Evolutionary conservation across 2,113 vertebrate species (phyloP).

Genomic region (Nyctereutes procyonoides): DNA sequence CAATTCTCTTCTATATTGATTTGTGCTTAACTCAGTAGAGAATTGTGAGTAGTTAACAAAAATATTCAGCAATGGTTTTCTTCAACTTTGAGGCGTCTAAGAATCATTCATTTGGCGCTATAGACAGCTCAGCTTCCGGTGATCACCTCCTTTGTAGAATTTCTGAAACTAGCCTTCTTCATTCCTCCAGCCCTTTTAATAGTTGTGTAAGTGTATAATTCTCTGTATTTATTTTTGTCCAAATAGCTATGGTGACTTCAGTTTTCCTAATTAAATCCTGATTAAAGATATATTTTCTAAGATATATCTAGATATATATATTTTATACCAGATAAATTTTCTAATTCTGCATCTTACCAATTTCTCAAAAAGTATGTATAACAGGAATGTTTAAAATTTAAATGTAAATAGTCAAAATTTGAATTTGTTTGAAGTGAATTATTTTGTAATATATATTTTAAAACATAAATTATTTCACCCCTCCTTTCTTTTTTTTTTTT

Average conservation of each 20-base stretch:
- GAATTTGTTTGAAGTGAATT: conserved; percentile 24
- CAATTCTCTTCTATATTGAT: background rate
- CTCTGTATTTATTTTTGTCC: background rate
- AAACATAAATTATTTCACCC: conserved; percentile 13
- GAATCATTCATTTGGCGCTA: background rate
- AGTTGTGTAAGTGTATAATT: background rate
- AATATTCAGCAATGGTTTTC: background rate
- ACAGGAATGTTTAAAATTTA: background rate
- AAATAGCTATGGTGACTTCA: background rate
- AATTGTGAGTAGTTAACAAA: background rate
- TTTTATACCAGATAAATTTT: background rate
- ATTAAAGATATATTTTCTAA: background rate
- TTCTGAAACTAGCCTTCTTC: background rate
- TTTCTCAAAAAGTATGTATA: conserved; percentile 12
- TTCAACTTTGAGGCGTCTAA: background rate
- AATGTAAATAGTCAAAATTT: background rate
- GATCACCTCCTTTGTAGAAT: background rate
- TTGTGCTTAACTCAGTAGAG: background rate
- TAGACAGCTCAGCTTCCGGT: background rate
- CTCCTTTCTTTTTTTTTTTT: no score
- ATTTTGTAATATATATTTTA: conserved; percentile 27
- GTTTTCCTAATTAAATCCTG: conserved; percentile 21
- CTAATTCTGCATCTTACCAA: background rate
- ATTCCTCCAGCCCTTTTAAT: background rate
- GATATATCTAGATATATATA: background rate